Base-by-base conservation (phyloP, 1,140 invertebrate genomes). In the Mactra quadrangularis region DNA sequence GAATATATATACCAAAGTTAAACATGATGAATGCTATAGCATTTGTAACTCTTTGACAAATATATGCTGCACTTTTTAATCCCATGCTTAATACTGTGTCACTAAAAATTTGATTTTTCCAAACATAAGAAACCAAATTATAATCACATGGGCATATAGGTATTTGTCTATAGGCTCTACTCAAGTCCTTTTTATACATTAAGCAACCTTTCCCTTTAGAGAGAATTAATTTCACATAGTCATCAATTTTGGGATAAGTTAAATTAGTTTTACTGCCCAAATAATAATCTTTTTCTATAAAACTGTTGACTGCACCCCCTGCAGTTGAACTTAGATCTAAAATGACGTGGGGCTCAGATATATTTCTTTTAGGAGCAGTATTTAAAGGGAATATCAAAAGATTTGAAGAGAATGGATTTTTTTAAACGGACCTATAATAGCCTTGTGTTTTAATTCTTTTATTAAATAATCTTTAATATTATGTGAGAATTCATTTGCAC, bases 241-340 rank as follows among this genome's bases (percentile, higher is more conserved):
- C 31, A 57, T 74, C 70, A 17, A 74, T 52, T 38, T 13, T 29
- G 33, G 52, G 70, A 41, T 55, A 74, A 33, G 35, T 29, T 38
- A 74, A 57, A 35, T 53, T 9, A 33, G 17, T 25, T 7, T 13
- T 19, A 19, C 41, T 25, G 1, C 70, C 70, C n/a, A 74, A 55
- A 38, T 74, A 74, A 3, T 6, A 17, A 33, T 74, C 31, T 57
- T 57, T 74, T 3, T 17, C 2, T n/a, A 55, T 41, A 17, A 47
- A 15, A 11, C 3, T 7, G 57, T 74, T 57, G n/a, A 74, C 22
- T 35, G 70, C 47, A 11, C 22, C 7, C 15, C 29, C 52, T 74
- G 7, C 13, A 6, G 38, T 9, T 55, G 25, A 38, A 57, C 53
- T 57, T 19, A 55, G n/a, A 25, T 57, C 50, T 41, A 74, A 53